Evolutionary conservation across 2,888 invertebrate genomes (phyloP).

Genomic region (Coleophora flavipennella): DNA sequence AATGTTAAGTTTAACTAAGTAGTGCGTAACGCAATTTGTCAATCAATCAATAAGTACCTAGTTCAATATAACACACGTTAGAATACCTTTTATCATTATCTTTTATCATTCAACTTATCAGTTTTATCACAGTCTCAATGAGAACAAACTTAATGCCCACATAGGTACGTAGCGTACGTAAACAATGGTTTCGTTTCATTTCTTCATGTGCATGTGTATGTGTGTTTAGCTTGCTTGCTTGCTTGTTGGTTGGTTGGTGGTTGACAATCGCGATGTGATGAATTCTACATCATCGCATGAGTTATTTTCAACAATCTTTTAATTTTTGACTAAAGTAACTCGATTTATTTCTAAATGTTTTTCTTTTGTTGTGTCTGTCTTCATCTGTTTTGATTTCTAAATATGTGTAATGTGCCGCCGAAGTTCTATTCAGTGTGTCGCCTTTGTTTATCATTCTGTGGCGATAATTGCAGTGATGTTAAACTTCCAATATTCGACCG

Average conservation of each 20-base stretch:
- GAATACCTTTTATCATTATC: not conserved
- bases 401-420: constrained; percentile 93
- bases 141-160: constrained; percentile 52
- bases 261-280: constrained; percentile 74
- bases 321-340: constrained; percentile 64
- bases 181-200: constrained; percentile 43
- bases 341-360: constrained; percentile 70
- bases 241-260: constrained; percentile 34
- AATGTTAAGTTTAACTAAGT: too few relatives aligned
- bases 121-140: constrained; percentile 57
- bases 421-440: constrained; percentile 95
- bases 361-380: constrained; percentile 64
- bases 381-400: constrained; percentile 74
- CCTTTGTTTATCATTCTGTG: constrained; percentile 89
- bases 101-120: constrained; percentile 34
- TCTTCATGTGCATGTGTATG: constrained; percentile 56
- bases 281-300: constrained; percentile 71
- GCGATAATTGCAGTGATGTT: constrained; percentile 80
- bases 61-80: too few relatives aligned
- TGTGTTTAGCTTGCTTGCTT: constrained; percentile 68
- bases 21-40: too few relatives aligned
- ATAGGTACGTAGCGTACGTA: constrained; percentile 34
- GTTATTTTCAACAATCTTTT: constrained; percentile 68
- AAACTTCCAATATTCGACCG: constrained; percentile 84
- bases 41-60: too few relatives aligned